Evolutionary conservation across 2,113 vertebrate genomes (phyloP), one percentile per base, ranked within the genome.

Genomic region (Microtus ochrogaster): DNA sequence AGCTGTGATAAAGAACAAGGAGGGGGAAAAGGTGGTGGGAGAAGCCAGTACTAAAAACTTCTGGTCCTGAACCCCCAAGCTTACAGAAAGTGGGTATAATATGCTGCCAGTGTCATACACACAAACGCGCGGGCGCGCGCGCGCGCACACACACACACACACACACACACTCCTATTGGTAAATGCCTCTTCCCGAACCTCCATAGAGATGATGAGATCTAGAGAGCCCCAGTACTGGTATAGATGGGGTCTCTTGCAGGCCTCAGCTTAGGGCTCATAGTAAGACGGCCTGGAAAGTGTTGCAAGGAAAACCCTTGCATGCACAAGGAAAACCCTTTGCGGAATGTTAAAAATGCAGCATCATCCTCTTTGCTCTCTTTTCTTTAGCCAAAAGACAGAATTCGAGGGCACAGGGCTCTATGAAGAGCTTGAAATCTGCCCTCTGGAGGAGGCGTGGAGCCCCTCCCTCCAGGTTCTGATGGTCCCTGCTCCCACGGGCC

Each of bases 341-440:
- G 91, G 63, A 14, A 28, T 21, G 90, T 96, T 98, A 96, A 98
- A 97, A 98, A 97, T 96, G 98, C 98, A 98, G 94, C 97, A 98
- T 98, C 98, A 98, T 98, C 94, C 94, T 98, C 94, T 97, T 88
- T 28, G 86, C 58, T 84, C 83, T 36, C 6, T 91, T 81, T 70
- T 90, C 92, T 58, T 77, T 19, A 26, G 72, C 89, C 21, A 28
- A 93, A 94, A 94, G 83, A 72, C 95, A 72, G 61, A 84, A 96
- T 95, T 88, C 10, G 39, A 97, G 96, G 97, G 87, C 96, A 70
- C 61, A 3, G 76, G 87, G 91, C 70, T 66, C 41, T 36, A 41
- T 30, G 14, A 88, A 55, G 55, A 88, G 52, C 39, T 65, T 66
- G 70, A 49, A 65, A 44, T 36, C 87, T 13, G 91, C 47, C 78